Evolutionary conservation across 2,113 vertebrate genomes (phyloP), one percentile per base, ranked within the genome.

Genomic region (Tachysurus vachellii): DNA sequence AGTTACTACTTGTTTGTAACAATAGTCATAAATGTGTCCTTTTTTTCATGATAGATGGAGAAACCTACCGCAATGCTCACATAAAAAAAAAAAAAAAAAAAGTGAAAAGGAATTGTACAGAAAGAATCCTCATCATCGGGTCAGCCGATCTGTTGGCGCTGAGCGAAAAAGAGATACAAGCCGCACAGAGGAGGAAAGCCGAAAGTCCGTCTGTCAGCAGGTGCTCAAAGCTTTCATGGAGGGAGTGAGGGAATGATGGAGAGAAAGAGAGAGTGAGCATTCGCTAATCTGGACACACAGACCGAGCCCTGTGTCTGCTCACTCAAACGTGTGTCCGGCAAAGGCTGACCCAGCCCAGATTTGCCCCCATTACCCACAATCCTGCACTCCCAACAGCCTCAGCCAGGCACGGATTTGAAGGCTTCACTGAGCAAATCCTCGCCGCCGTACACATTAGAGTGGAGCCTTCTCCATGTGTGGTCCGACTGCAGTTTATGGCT

Each of bases 351-450:
- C 75, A 36, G 81, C 89, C 88, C 76, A 31, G 79, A 84, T 85
- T 73, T 56, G 85, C 87, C 85, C 86, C 89, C 89, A 89, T 91
- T 91, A 85, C 89, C 88, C 89, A 85, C 84, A 88, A 88, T 90
- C 47, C 87, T 54, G 73, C 42, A 42, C 89, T 88, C 66, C 85
- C 59, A n/a, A 86, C 89, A 84, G 87, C 89, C 84, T 76, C 50
- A 70, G 80, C 86, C 89, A 86, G 89, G 71, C 84, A 86, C 71
- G 84, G 88, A 86, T 91, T 91, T 94, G 85, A 84, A 92, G 89
- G 94, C 91, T 95, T 91, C 91, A 88, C 85, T 93, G 94, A 92
- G 92, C 94, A 96, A 94, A 95, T 93, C 93, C 93, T 88, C 80
- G 71, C 82, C 81, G 88, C 92, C 87, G 92, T 91, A 90, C 90